These are phyloP conservation scores for Antedon mediterranea DNA, from an alignment of 53 echinoderm and acorn worm species.

Conservation along the genomic window DNA sequence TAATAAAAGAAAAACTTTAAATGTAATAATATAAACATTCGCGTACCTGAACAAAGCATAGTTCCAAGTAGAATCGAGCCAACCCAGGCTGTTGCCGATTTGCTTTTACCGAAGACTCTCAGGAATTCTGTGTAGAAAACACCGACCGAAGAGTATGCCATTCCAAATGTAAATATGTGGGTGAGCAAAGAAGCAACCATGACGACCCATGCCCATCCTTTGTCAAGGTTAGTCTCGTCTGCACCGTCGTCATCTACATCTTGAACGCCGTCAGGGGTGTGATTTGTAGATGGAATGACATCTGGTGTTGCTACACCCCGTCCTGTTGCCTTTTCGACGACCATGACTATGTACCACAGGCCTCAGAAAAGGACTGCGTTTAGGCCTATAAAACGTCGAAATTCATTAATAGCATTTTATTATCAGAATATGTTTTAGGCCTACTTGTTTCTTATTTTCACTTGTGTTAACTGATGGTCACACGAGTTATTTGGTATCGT, in stretches of 20 bases:
- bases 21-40: background rate
- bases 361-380: no score
- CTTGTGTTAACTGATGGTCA: no score
- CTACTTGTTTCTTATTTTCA: no score
- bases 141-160: constrained; percentile 71
- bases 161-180: constrained; percentile 72
- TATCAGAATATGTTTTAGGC: no score
- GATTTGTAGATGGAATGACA: background rate
- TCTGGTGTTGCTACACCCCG: background rate
- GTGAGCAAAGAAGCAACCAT: constrained; percentile 75
- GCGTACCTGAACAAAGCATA: constrained; percentile 71
- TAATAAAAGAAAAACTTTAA: no score
- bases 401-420: no score
- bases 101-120: constrained; percentile 40
- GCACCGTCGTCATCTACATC: background rate
- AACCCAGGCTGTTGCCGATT: constrained; percentile 63
- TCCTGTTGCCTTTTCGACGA: no score
- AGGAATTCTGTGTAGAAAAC: constrained; percentile 69
- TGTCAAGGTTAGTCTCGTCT: constrained; percentile 40
- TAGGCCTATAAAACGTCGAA: no score
- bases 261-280: background rate
- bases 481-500: no score
- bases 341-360: no score
- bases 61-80: constrained; percentile 76
- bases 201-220: constrained; percentile 86